Evolutionary conservation across 2,888 invertebrate genomes (phyloP), one percentile per base, ranked within the genome.

Genomic region (Hirtodrosophila confusa): DNA sequence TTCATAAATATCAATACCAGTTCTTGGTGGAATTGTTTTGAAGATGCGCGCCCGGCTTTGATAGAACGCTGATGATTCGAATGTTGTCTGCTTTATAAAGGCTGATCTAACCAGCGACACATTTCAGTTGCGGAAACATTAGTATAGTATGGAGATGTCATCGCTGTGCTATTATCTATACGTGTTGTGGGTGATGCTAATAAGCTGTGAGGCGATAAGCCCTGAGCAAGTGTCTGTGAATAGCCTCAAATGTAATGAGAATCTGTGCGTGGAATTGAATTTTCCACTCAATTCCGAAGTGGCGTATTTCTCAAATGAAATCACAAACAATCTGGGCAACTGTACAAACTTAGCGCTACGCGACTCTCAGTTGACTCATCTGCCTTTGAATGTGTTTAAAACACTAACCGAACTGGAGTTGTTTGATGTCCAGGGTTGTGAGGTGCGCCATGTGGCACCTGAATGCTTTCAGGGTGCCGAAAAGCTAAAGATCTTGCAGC

Each of bases 331-430:
- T 5, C 35, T 80, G 0, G 9, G 11, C 7, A 31, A 36, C 49
- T 63, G 65, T 24, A 53, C 61, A 7, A 44, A 39, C 4, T 40
- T 80, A 11, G 62, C 69, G 1, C 17, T 80, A 3, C 77, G 79
- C 24, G 62, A 75, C 31, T 90, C 89, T 24, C 61, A 65, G 3
- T 51, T 90, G 39, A 51, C 37, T 24, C 58, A 68, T 3, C 12
- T 90, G 27, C 90, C 90, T 0, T 55, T 69, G 11, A 79, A 78
- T 9, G 45, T 90, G 10, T 90, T 90, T 39, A 61, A 68, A 4
- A 40, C 68, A n/a, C 55, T 90, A 4, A 41, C 35, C 0, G 56
- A 78, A 10, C 37, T 90, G 23, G 77, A 82, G 17, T 77, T 80
- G 7, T 48, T 90, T 3, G 78, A 72, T 58, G 66, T 56, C 1